Evolutionary conservation across 2,797 vertebrate genomes (phyloP).

Genomic region (Emys orbicularis): DNA sequence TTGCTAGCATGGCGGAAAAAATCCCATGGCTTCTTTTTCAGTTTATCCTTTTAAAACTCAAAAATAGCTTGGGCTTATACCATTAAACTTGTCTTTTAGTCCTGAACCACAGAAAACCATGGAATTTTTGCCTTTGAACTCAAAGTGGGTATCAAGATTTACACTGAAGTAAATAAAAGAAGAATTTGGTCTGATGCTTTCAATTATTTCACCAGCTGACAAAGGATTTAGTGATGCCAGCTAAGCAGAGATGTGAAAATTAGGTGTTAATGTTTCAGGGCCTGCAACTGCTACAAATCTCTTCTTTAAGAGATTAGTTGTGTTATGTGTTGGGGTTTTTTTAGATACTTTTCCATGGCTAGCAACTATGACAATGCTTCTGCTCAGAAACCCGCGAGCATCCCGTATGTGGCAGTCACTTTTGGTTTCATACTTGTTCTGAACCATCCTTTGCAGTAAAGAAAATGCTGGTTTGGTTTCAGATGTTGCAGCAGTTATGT

Average conservation of each 20-base stretch:
- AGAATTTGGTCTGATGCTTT: not conserved
- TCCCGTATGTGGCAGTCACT: not conserved
- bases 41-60: not conserved
- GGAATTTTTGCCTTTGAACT: not conserved
- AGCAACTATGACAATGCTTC: not conserved
- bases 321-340: not conserved
- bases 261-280: not conserved
- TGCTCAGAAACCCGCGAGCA: not conserved
- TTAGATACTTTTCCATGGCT: not conserved
- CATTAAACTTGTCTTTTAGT: not conserved
- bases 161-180: not conserved
- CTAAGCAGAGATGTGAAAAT: not conserved
- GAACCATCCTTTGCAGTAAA: constrained; percentile 17
- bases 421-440: constrained; percentile 18
- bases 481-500: rapidly evolving
- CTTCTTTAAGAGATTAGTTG: not conserved
- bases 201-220: not conserved
- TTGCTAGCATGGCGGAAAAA: not conserved
- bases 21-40: not conserved
- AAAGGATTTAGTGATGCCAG: not conserved
- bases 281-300: not conserved
- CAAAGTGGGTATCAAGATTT: not conserved
- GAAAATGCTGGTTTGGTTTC: not conserved
- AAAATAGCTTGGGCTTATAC: not conserved
- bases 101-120: not conserved